Base-by-base conservation (phyloP, 53 echinoderm and acorn worm species). In the Zoroaster sp. region DNA sequence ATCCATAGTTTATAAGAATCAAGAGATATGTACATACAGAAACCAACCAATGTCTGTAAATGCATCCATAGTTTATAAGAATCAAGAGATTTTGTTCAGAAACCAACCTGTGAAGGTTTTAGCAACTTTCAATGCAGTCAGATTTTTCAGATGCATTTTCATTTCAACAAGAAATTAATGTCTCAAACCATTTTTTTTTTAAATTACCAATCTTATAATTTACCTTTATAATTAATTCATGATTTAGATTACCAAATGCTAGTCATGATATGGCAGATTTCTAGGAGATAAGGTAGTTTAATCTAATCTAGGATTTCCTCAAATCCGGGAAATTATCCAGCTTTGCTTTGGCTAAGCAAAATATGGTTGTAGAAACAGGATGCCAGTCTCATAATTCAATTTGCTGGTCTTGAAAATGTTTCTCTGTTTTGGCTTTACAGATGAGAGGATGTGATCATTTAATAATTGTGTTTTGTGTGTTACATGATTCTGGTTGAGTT, bases 351-450 rank as follows among this genome's bases (percentile, higher is more conserved):
- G 47, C 34, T 49, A 18, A 71, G 10, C 71, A 14, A 28, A 37
- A 35, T 21, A 11, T 35, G 83, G 71, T 49, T 83, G 47, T 43
- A 40, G 1, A 44, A 21, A 32, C 69, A 25, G 25, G 83, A 44
- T 35, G 63, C 23, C 12, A 31, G 33, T 83, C 83, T 49, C 42
- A n/a, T 71, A 71, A 83, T 36, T 35, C 38, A 70, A 83, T 83
- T 83, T 33, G 14, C 49, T 43, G 34, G 25, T 49, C 47, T 15
- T 69, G 39, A 2, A 6, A 43, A 35, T 8, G 83, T 14, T 46
- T 83, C 35, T 49, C 72, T 49, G 49, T 47, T 21, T 20, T 15
- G 10, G 14, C 35, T 40, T 25, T 32, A 28, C 49, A n/a, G 40
- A 69, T 69, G 49, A 47, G 70, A 83, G 83, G 46, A 83, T 35